Base-by-base conservation (phyloP, 2,888 invertebrate species). In the Melinaea marsaeus region DNA sequence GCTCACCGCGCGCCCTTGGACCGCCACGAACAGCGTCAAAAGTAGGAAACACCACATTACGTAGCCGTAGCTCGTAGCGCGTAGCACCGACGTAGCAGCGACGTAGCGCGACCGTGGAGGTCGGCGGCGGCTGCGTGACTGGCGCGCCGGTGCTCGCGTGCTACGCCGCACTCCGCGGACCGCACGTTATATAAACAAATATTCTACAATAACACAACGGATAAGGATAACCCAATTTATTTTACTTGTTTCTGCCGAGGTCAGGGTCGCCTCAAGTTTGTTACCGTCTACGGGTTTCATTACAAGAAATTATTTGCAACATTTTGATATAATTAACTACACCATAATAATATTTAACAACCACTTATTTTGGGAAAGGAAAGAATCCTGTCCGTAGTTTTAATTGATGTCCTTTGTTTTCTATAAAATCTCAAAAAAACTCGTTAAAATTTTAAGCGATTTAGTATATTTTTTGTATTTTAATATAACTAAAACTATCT, bases 1-100 rank as follows among this genome's bases (percentile, higher is more conserved):
- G 74, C 88, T 87, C 84, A 90, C 90, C 85, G 90, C 90, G 74
- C 90, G 88, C 85, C 89, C 88, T 85, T 90, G 88, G 75, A 77
- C 87, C 64, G 86, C 78, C 69, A 88, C 87, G 75, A 86, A 78
- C 73, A 89, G 75, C 69, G 87, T 86, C 79, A 90, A 80, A 71
- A 88, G 76, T 78, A 88, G 73, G 71, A 84, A 79, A 73, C 74
- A 75, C 75, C 85, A 88, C 90, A 89, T 88, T 79, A 78, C 85
- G 86, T 80, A 75, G 80, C 74, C 75, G 78, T 76, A 72, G 75
- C 69, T 69, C 76, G 80, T 79, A 72, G 75, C 69, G 69, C 76
- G 80, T 79, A 80, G 79, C 73, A 64, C 58, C 72, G 69, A 72
- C 79, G 85, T 84, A 85, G 81, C 81, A 71, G 65, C 79, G 78